These are phyloP conservation scores for Mesitornis unicolor DNA, from an alignment of 2,113 vertebrate genomes.

Conservation along the genomic window DNA sequence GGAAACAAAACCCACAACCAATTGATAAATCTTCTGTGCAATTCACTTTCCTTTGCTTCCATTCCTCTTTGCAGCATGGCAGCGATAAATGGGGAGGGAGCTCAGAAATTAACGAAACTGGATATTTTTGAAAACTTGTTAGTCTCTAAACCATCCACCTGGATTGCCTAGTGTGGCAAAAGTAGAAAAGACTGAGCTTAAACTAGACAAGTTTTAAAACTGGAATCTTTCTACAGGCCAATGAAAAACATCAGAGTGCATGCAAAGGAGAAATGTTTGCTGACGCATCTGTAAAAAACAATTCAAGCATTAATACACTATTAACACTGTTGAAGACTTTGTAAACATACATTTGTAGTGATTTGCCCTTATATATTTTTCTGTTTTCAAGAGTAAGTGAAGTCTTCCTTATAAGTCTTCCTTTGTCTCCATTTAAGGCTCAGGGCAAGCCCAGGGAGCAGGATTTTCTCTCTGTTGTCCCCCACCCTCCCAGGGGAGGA, in stretches of 20 bases:
- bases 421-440: too few species aligned
- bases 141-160: background rate
- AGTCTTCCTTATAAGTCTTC: background rate
- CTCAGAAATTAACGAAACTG: background rate
- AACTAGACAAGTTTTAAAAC: background rate
- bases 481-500: too few species aligned
- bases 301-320: background rate
- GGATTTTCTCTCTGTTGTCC: too few species aligned
- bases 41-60: background rate
- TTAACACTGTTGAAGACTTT: background rate
- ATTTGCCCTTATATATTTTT: background rate
- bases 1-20: background rate
- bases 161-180: background rate
- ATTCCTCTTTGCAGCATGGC: background rate
- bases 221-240: background rate
- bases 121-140: background rate
- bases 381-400: background rate
- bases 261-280: background rate
- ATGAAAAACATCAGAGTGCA: background rate
- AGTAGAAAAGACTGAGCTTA: background rate
- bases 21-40: background rate
- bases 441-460: too few species aligned
- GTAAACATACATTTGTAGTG: background rate
- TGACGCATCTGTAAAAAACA: background rate
- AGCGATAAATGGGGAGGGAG: background rate